Conservation (phyloP, 2,113 vertebrate genomes). For the Lophura nycthemera region DNA sequence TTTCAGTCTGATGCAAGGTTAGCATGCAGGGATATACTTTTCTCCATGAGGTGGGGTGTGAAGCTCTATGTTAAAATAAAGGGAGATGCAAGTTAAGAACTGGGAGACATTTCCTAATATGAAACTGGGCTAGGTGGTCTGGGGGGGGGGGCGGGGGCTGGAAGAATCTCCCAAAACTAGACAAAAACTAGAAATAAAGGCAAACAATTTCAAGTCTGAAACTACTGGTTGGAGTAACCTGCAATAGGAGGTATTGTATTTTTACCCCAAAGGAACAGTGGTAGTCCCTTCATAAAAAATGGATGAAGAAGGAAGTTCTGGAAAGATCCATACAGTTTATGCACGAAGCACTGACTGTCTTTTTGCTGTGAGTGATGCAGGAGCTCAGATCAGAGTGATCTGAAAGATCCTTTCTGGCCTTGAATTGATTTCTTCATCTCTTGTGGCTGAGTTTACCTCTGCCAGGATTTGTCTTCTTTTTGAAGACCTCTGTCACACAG, state of each 20-base stretch:
- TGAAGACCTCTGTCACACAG: neutral
- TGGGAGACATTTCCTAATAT: neutral
- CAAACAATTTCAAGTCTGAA: neutral
- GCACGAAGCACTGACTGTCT: neutral
- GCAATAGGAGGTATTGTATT: neutral
- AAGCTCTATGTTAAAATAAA: neutral
- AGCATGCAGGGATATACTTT: accelerated
- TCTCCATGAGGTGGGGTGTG: neutral
- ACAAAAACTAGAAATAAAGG: neutral
- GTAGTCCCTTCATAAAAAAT: neutral
- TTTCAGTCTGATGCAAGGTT: neutral
- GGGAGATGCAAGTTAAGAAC: neutral
- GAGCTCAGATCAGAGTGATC: neutral
- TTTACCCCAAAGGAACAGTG: neutral
- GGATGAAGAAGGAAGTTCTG: neutral
- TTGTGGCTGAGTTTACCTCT: neutral
- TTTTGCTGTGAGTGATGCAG: neutral
- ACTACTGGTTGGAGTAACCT: neutral
- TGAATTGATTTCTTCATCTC: neutral
- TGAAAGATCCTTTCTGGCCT: neutral
- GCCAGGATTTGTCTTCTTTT: neutral
- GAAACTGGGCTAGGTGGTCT: neutral
- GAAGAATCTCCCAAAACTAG: neutral
- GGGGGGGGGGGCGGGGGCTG: neutral
- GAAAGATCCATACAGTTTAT: neutral